A percentile compares a stretch with the other conserved stretches of the same genome.
Conservation (phyloP, 2,888 invertebrate species). For the Latrodectus elegans region DNA sequence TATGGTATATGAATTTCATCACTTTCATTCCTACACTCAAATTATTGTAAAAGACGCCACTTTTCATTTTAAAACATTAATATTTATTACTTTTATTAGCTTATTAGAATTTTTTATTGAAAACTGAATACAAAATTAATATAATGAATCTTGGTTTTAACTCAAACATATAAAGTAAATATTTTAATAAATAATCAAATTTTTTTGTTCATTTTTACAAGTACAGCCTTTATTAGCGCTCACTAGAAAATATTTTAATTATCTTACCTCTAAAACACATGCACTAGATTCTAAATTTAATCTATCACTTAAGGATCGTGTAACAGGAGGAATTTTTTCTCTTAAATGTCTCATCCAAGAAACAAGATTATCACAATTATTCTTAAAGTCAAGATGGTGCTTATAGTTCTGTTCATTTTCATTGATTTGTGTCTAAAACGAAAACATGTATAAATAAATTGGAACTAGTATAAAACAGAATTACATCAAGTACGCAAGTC, state of each 20-base stretch:
- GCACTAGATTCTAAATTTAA: conserved; percentile 91
- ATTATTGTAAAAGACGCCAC: too few species aligned
- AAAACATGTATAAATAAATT: not conserved
- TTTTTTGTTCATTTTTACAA: too few species aligned
- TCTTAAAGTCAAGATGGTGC: conserved; percentile 91
- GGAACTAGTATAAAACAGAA: not conserved
- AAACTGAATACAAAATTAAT: too few species aligned
- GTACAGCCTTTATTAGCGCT: not conserved
- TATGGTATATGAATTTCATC: too few species aligned
- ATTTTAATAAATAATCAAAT: too few species aligned
- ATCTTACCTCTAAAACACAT: conserved; percentile 82
- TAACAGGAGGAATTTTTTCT: conserved; percentile 90
- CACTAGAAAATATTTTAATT: not conserved
- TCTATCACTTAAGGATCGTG: conserved; percentile 88
- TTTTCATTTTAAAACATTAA: too few species aligned
- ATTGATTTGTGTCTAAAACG: conserved; percentile 79
- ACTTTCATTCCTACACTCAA: too few species aligned
- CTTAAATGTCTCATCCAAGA: conserved; percentile 90
- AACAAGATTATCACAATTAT: conserved; percentile 91
- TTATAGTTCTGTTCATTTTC: conserved; percentile 90
- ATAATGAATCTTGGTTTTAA: too few species aligned
- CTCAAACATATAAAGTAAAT: too few species aligned
- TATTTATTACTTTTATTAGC: too few species aligned
- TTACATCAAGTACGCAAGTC: not conserved
- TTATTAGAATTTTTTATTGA: too few species aligned